These are phyloP conservation scores for Teleogryllus oceanicus DNA, from an alignment of 2,888 invertebrate genomes.

Conservation along the genomic window DNA sequence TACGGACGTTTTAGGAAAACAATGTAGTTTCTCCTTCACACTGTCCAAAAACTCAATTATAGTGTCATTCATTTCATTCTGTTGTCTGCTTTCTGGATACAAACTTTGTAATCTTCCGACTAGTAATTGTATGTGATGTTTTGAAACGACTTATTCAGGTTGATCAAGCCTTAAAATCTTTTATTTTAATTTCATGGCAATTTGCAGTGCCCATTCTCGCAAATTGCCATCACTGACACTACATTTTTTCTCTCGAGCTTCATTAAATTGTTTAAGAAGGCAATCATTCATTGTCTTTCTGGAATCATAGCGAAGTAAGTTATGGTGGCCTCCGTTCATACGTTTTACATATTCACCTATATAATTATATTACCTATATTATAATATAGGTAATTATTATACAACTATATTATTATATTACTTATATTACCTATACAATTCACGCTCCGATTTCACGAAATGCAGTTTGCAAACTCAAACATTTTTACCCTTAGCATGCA, in stretches of 20 bases:
- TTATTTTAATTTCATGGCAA: not conserved
- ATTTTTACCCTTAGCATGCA: no score
- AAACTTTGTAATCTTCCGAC: not conserved
- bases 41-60: not conserved
- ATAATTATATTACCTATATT: no score
- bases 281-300: not conserved
- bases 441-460: not conserved
- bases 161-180: not conserved
- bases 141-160: not conserved
- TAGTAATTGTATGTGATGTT: not conserved
- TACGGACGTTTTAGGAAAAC: not conserved
- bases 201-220: not conserved
- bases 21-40: not conserved
- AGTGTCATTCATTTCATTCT: not conserved
- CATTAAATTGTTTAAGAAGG: not conserved
- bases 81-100: not conserved
- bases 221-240: not conserved
- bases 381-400: no score
- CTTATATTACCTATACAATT: not conserved
- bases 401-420: no score
- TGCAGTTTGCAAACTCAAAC: no score
- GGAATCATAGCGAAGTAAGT: not conserved
- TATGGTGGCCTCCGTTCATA: not conserved
- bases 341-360: not conserved
- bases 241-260: not conserved